phyloP scores from a whole-genome alignment of 64 coral and sea anemone genomes.

The Actinia tenebrosa region DNA sequence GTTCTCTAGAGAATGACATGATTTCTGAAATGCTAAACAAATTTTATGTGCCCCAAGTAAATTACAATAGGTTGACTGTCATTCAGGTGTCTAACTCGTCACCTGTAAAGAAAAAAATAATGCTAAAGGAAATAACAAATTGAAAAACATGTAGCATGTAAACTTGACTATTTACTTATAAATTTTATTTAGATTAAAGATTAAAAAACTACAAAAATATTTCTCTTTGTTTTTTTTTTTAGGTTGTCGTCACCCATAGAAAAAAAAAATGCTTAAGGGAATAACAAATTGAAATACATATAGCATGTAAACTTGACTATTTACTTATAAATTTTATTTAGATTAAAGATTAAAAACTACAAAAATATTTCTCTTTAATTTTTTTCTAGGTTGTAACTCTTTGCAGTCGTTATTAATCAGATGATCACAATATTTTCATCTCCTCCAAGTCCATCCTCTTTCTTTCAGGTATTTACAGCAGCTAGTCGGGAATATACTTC shows the following conservation, averaged over 20 bases:
- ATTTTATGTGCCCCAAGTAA: too few species aligned
- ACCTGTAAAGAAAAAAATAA: not conserved
- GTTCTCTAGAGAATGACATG: too few species aligned
- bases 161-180: too few species aligned
- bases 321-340: too few species aligned
- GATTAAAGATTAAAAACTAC: too few species aligned
- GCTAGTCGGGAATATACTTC: not conserved
- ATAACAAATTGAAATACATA: not conserved
- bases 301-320: not conserved
- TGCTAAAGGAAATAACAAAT: not conserved
- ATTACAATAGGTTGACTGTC: too few species aligned
- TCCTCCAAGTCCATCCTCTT: not conserved
- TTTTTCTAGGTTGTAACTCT: not conserved
- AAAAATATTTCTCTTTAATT: not conserved
- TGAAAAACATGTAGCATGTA: not conserved
- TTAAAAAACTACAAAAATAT: not conserved
- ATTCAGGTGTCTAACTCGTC: too few species aligned
- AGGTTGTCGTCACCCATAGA: not conserved
- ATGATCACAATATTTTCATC: not conserved
- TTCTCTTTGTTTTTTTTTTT: not conserved
- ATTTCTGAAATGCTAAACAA: too few species aligned
- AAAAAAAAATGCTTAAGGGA: not conserved
- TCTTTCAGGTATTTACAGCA: not conserved
- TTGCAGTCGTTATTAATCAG: not conserved
- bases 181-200: too few species aligned